Evolutionary conservation across 2,113 vertebrate genomes (phyloP).

Genomic region (Callorhinus ursinus): DNA sequence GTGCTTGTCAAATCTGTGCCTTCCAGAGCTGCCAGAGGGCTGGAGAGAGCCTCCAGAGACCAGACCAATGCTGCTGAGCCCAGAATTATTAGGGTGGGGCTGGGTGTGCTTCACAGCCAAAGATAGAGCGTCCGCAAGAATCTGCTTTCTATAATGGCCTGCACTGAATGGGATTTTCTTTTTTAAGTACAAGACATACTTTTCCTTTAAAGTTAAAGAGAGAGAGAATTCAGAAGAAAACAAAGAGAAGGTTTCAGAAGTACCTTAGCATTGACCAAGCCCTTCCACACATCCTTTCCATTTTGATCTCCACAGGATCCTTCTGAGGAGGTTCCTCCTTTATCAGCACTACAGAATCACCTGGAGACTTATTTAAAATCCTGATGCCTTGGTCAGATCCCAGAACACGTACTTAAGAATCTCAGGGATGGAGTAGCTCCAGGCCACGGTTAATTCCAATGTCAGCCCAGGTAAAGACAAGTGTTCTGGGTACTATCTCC

Average conservation of each 20-base stretch:
- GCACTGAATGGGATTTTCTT: neutral
- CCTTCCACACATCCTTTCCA: neutral
- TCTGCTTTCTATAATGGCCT: neutral
- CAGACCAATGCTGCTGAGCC: neutral
- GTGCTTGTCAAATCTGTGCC: conserved; percentile 60
- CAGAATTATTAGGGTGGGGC: neutral
- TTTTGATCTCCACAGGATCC: neutral
- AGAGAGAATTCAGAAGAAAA: neutral
- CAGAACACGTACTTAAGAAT: neutral
- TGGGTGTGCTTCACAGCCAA: neutral
- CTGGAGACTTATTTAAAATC: neutral
- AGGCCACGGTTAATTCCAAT: neutral
- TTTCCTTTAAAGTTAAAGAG: neutral
- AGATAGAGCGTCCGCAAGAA: neutral
- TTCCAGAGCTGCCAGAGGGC: conserved; percentile 56
- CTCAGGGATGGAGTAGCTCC: neutral
- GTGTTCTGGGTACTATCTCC: neutral
- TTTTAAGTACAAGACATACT: neutral
- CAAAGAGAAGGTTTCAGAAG: neutral
- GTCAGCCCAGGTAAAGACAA: neutral
- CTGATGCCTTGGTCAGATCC: neutral
- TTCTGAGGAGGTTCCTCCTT: neutral
- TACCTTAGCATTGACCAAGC: neutral
- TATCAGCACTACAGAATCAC: neutral
- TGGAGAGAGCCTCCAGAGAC: neutral